Evolutionary conservation across 2,797 vertebrate genomes (phyloP).

Genomic region (Avahi laniger): DNA sequence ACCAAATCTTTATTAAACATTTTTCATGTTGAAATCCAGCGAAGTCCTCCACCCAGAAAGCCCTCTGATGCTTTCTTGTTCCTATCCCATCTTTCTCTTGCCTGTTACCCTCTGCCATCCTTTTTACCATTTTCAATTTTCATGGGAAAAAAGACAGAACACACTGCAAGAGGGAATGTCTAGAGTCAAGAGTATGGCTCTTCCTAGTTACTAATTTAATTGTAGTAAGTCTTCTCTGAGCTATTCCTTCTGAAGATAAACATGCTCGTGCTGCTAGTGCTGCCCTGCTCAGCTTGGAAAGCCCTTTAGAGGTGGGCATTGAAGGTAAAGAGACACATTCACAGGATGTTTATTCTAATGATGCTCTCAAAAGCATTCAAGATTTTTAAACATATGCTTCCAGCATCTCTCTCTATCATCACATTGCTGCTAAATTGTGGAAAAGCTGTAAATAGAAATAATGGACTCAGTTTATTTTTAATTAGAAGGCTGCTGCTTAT

Average conservation of each 20-base stretch:
- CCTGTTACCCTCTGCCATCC: neutral
- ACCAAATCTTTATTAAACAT: neutral
- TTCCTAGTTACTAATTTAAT: conserved; percentile 59
- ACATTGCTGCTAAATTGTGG: conserved; percentile 62
- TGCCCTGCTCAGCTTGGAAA: conserved; percentile 35
- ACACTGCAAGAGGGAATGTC: neutral
- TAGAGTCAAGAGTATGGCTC: neutral
- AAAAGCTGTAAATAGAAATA: conserved; percentile 76
- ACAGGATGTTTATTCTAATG: conserved; percentile 64
- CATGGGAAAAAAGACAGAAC: neutral
- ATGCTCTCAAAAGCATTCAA: conserved; percentile 66
- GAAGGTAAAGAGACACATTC: conserved; percentile 63
- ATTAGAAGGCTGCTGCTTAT: conserved; percentile 74
- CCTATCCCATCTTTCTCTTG: neutral
- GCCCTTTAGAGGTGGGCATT: conserved; percentile 59
- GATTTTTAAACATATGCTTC: conserved; percentile 72
- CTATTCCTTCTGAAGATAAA: conserved; percentile 56
- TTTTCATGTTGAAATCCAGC: conserved; percentile 24
- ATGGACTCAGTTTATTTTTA: conserved; percentile 75
- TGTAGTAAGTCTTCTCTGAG: neutral
- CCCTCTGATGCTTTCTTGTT: neutral
- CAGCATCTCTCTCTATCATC: conserved; percentile 54
- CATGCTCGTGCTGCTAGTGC: neutral
- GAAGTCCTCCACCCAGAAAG: neutral
- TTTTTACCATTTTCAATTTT: neutral